These are phyloP conservation scores for Drosophila quadrilineata DNA, from an alignment of 1,140 invertebrate species.

Conservation along the genomic window DNA sequence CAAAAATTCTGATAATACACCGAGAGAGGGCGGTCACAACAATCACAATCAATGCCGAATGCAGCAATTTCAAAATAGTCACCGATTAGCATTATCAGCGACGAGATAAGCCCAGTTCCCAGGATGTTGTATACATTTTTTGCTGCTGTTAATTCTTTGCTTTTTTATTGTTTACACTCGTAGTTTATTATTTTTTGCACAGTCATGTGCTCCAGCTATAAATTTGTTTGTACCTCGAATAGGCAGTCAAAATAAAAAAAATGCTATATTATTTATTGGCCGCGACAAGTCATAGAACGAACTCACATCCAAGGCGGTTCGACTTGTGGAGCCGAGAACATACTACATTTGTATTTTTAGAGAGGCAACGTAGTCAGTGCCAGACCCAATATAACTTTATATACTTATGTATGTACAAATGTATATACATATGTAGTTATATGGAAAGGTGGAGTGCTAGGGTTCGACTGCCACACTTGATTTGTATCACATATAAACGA, in stretches of 20 bases:
- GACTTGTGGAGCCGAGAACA: slow-evolving; percentile 4
- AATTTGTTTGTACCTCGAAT: slow-evolving; percentile 22
- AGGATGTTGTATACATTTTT: slow-evolving; percentile 39
- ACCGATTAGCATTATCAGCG: slow-evolving; percentile 48
- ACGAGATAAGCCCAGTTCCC: slow-evolving; percentile 48
- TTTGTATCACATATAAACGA: no score
- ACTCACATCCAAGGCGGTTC: slow-evolving; percentile 5
- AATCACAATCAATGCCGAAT: slow-evolving; percentile 31
- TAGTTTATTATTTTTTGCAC: slow-evolving; percentile 19
- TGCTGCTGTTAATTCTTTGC: background rate
- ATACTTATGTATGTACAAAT: no score
- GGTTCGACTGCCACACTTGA: no score
- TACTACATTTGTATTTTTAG: no score
- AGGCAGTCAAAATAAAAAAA: background rate
- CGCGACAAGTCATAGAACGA: slow-evolving; percentile 1
- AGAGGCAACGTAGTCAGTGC: background rate
- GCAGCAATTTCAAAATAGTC: slow-evolving; percentile 33
- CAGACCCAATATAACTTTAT: slow-evolving; percentile 17
- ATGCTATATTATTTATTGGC: slow-evolving; percentile 25
- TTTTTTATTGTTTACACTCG: slow-evolving; percentile 19
- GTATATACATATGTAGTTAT: no score
- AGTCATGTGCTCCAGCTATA: slow-evolving; percentile 44
- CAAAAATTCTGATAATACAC: no score
- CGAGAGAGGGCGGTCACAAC: no score
- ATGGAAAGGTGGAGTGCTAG: no score